Evolutionary conservation across 2,888 invertebrate genomes (phyloP).

Genomic region (Copidosoma aretas): DNA sequence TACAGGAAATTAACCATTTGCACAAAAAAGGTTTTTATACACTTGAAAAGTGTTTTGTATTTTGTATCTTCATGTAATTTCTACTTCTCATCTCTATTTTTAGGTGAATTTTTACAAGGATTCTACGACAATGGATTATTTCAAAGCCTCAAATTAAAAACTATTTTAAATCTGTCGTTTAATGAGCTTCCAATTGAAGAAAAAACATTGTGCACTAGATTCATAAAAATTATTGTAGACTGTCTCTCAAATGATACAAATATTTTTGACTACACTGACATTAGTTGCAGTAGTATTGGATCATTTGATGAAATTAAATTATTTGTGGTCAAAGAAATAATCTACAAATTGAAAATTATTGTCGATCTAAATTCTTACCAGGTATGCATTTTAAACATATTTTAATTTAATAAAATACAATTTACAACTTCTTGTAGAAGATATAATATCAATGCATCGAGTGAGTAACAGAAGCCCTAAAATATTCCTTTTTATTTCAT

Average conservation of each 20-base stretch:
- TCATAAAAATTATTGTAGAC: not conserved
- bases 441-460: too few species aligned
- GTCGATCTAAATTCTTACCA: not conserved
- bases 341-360: not conserved
- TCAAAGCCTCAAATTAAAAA: slow-evolving; percentile 53
- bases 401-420: not conserved
- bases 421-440: not conserved
- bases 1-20: slow-evolving; percentile 45
- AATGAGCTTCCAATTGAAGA: not conserved
- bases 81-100: slow-evolving; percentile 22
- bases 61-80: not conserved
- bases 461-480: too few species aligned
- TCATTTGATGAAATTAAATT: not conserved
- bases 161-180: slow-evolving; percentile 12
- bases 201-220: not conserved
- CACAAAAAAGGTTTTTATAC: not conserved
- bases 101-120: slow-evolving; percentile 53
- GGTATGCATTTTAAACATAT: not conserved
- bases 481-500: too few species aligned
- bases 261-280: not conserved
- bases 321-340: not conserved
- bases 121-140: slow-evolving; percentile 53
- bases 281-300: not conserved
- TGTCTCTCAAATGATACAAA: too few species aligned
- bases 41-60: too few species aligned